Evolutionary conservation across 2,888 invertebrate genomes (phyloP), one percentile per base, ranked within the genome.

Genomic region (Gibbula magus): DNA sequence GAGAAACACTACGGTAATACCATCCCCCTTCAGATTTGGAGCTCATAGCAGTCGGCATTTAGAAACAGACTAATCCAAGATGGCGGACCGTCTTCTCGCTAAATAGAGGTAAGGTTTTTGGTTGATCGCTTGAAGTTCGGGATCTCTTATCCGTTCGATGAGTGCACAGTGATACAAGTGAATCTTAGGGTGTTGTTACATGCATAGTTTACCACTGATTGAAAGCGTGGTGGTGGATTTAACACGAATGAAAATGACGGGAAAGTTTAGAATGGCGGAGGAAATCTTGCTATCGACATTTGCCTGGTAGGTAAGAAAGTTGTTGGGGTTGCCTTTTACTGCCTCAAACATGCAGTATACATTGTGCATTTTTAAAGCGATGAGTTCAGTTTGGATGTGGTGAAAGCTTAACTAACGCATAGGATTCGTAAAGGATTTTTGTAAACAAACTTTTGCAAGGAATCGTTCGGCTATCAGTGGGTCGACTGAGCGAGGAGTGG

Each of bases 381-480:
- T 29, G 29, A 13, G 61, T 16, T 29, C 7, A 29, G 16, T 61
- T 61, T 61, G 10, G 61, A 13, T 61, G 61, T 61, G 61, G 22
- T 25, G 16, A 29, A 29, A 29, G 18, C 25, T 29, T 25, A 5
- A 29, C 25, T 29, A 25, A 29, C 61, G 61, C 61, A 4, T 16
- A 29, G 29, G 29, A 61, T 5, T 61, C 13, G 13, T 16, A 25
- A 8, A 29, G 61, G 61, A 29, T 25, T 22, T 61, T 61, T 61
- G 61, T 61, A 61, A 61, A 61, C 61, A 61, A 61, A 61, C 61
- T 61, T 61, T 61, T 61, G 61, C 16, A 61, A 61, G 61, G 61
- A 29, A 16, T 61, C 25, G 56, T 25, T 56, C 13, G 20, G 61
- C 61, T 61, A 61, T 61, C 29, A 10, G 13, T 61, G 29, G 61